Evolutionary conservation across 2,113 vertebrate genomes (phyloP), one percentile per base, ranked within the genome.

Genomic region (Podilymbus podiceps): DNA sequence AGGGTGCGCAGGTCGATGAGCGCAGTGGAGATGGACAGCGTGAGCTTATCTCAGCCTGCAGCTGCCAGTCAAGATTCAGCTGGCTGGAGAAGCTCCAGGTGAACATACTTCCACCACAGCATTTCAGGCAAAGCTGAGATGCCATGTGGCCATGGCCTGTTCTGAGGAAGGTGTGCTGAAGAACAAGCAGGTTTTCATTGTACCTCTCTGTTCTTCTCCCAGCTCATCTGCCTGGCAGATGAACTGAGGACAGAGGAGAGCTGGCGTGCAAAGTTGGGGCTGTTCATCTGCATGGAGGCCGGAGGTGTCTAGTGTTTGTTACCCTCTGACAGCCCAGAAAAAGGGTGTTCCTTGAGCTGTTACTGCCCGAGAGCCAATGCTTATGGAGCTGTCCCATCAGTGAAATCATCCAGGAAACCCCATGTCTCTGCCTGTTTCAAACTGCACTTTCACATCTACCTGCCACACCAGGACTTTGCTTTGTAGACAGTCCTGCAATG

Each of bases 141-240:
- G n/a, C 44, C 3, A 0, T 24, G 21, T 49, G 89, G 27, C 2
- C 2, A 49, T 1, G 3, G 35, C 11, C 58, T 88, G 7, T 73
- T 94, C 30, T 82, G 62, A 60, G 77, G 35, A 85, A 85, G 49
- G 58, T 83, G 24, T 68, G 30, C 44, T 88, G 23, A 58, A 72
- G 78, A 85, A 64, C 28, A 76, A 79, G 44, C 17, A 78, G 53
- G 40, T 93, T 95, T 76, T 73, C 42, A 58, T 28, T 82, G 31
- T 73, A 82, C 40, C 66, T 85, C 40, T 85, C 53, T 94, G 89
- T 95, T 91, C 87, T 86, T 56, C 79, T 85, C 89, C 81, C 91
- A 94, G 53, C 15, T 82, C 66, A n/a, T 72, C 77, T 93, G 62
- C 58, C 69, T 87, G n/a, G 38, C 89, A 90, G 63, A 46, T 92